Evolutionary conservation across 2,888 invertebrate genomes (phyloP), one percentile per base, ranked within the genome.

Genomic region (Pelosia muscerda): DNA sequence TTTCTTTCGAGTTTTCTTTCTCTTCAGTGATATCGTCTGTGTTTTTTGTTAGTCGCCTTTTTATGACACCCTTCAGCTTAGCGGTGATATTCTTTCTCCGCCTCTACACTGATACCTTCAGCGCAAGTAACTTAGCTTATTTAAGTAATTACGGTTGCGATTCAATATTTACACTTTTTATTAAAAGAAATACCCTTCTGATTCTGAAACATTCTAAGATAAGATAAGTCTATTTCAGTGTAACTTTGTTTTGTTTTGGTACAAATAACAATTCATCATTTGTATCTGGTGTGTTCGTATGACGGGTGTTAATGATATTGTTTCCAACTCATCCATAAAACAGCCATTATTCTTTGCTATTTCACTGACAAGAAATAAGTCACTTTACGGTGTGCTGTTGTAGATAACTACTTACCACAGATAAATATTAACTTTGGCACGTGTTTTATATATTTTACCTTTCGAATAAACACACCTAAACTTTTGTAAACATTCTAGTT

Each of bases 331-430:
- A 68, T 68, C 64, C 56, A 78, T 78, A 73, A 81, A 73, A 71
- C 55, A 63, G 69, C 65, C 66, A 64, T 78, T 73, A 74, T 67
- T 78, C 71, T 78, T 73, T 63, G 74, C 74, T 72, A 71, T 72
- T 65, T 54, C 56, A 60, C 70, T 61, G 72, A 76, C 71, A 70
- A 53, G 66, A 73, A 71, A 71, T 72, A 72, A 70, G 74, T 49
- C 68, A 69, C 60, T 76, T 71, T 65, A 71, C 59, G 58, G 63
- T 65, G 67, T 64, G 69, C 66, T 74, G 70, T 69, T 69, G 64
- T 60, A 66, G 67, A 74, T 70, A 70, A 76, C 60, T 63, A 62
- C n/a, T n/a, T n/a, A n/a, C 61, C 64, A 53, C 56, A 59, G 11
- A 65, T 71, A 62, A 65, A 61, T 65, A 65, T 28, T n/a, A 53